Base-by-base conservation (phyloP, 2,797 vertebrate genomes). In the Sarcophilus harrisii region DNA sequence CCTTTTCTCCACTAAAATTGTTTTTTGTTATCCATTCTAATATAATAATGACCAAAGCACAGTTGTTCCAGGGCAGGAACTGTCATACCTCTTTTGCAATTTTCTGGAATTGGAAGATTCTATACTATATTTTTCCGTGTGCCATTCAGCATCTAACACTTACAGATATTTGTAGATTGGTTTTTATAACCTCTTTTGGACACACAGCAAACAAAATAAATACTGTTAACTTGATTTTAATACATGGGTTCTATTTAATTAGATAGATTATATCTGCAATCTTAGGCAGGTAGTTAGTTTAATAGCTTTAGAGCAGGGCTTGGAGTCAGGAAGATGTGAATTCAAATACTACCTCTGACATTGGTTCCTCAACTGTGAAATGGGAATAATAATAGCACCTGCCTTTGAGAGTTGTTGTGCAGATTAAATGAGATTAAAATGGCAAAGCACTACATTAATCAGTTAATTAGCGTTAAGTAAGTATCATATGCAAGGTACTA, bases 151-250 rank as follows among this genome's bases (percentile, higher is more conserved):
- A 93, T 92, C 73, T 57, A 73, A 38, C 21, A 52, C 45, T 18
- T 58, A 49, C 4, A 73, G 81, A 90, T 90, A 94, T 57, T 21
- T 92, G 32, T 30, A 45, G 45, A 5, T 38, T 94, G 30, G 87
- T 95, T 95, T 52, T 95, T 97, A 58, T 95, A 93, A 93, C 5
- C 57, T 87, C 89, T 10, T 90, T 95, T 87, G 90, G 90, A 66
- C 11, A 93, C 21, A 91, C 11, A 92, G 90, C 94, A 93, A 93
- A 32, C 89, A 90, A 92, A 95, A 92, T 4, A 93, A 93, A 90
- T 94, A 59, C 0, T 54, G 1, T 93, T 94, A 89, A 93, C 32
- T 2, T 90, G 32, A 93, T 92, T 91, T 94, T 28, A 90, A 97
- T 66, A 90, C 49, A 0, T 91, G 21, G 38, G 94, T 96, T 94